Evolutionary conservation across 2,113 vertebrate species (phyloP).

Genomic region (Chinchilla lanigera): DNA sequence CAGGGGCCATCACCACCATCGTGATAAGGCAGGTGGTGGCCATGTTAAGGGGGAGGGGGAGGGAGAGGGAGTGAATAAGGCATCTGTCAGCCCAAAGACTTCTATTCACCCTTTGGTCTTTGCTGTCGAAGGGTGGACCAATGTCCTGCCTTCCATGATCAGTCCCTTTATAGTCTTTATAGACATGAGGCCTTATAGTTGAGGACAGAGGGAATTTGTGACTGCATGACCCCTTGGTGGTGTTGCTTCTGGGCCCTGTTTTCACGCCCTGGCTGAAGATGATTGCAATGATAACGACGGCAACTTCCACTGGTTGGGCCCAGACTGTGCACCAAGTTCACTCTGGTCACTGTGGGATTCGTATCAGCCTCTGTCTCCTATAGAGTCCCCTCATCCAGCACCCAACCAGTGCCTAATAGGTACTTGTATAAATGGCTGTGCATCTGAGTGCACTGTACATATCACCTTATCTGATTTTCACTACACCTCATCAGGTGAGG

Average conservation of each 20-base stretch:
- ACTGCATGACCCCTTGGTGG: background rate
- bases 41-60: background rate
- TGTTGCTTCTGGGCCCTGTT: background rate
- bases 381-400: background rate
- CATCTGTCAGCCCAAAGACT: background rate
- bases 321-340: too few species aligned
- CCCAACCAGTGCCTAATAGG: background rate
- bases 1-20: background rate
- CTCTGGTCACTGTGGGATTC: rapidly evolving
- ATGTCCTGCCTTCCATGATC: background rate
- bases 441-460: background rate
- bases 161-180: background rate
- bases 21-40: background rate
- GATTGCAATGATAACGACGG: background rate
- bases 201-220: background rate
- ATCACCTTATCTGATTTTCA: background rate
- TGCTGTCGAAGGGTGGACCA: background rate
- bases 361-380: background rate
- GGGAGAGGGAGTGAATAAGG: background rate
- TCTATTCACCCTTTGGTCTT: background rate
- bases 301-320: background rate
- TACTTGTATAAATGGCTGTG: background rate
- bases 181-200: background rate
- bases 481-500: background rate
- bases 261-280: background rate